Conservation (phyloP, 2,113 vertebrate genomes). For the Oryzias melastigma region DNA sequence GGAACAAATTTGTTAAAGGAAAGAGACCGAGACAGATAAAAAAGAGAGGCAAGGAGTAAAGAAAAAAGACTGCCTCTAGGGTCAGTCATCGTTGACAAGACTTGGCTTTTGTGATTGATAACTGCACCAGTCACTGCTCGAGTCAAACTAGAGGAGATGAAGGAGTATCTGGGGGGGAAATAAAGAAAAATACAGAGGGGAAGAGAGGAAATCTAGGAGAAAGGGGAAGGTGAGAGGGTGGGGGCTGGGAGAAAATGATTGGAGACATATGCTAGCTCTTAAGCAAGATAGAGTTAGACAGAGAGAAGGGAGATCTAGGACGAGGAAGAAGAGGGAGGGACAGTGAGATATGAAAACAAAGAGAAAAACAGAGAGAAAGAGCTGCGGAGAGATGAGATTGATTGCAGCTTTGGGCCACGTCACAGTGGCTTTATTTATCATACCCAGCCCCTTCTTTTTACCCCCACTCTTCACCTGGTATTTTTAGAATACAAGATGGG, state of each 20-base stretch:
- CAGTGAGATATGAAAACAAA: slow-evolving; percentile 67
- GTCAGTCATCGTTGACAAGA: slow-evolving; percentile 92
- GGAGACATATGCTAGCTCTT: slow-evolving; percentile 99
- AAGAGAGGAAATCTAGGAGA: slow-evolving; percentile 60
- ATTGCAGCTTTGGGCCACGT: slow-evolving; percentile 87
- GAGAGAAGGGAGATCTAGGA: slow-evolving; percentile 91
- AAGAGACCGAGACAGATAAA: slow-evolving; percentile 69
- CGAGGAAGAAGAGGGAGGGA: slow-evolving; percentile 89
- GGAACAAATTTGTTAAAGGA: slow-evolving; percentile 99
- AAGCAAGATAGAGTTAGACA: slow-evolving; percentile 84
- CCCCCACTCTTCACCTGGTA: slow-evolving; percentile 85
- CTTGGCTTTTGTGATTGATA: slow-evolving; percentile 97
- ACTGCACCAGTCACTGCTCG: slow-evolving; percentile 89
- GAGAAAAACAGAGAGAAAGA: slow-evolving; percentile 35
- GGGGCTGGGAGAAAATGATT: slow-evolving; percentile 86
- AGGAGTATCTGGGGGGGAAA: slow-evolving; percentile 84
- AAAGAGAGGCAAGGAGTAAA: slow-evolving; percentile 36
- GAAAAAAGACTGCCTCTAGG: slow-evolving; percentile 67
- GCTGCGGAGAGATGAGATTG: slow-evolving; percentile 80
- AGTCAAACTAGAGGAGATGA: slow-evolving; percentile 94
- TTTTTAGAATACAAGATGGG: slow-evolving; percentile 89
- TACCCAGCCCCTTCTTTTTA: slow-evolving; percentile 75
- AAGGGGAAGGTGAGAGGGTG: slow-evolving; percentile 66
- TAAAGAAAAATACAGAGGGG: slow-evolving; percentile 57
- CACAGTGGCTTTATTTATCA: slow-evolving; percentile 88